Conservation (phyloP, 2,113 vertebrate genomes). For the Piprites chloris region DNA sequence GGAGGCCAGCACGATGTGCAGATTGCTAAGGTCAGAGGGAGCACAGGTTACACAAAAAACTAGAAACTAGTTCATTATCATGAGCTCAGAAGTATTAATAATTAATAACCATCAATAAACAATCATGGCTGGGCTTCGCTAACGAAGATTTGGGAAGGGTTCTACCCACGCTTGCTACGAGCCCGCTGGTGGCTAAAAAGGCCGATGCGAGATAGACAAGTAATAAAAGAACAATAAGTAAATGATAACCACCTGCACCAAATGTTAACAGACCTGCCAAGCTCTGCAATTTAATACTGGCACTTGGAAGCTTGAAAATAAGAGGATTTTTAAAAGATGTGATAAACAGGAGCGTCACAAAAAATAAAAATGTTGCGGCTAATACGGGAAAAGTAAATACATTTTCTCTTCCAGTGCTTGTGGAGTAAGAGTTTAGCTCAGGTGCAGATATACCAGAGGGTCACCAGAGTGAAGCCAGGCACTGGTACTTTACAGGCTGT, state of each 20-base stretch:
- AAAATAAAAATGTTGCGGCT: neutral
- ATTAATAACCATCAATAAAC: neutral
- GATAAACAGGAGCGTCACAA: neutral
- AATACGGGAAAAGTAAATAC: neutral
- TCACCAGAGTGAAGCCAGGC: too few species aligned
- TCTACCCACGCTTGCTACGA: too few species aligned
- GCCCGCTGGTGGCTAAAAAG: too few species aligned
- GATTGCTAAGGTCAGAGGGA: constrained; percentile 75
- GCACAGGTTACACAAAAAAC: neutral
- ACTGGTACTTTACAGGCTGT: fast-evolving
- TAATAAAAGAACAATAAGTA: too few species aligned
- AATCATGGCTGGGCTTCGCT: too few species aligned
- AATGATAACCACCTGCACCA: neutral
- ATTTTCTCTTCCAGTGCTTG: neutral
- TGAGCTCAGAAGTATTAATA: neutral
- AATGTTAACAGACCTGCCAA: neutral
- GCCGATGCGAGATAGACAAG: too few species aligned
- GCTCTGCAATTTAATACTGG: neutral
- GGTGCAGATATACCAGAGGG: fast-evolving
- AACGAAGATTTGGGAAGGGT: too few species aligned
- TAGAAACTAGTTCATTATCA: neutral
- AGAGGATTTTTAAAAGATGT: neutral
- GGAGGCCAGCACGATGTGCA: constrained; percentile 82
- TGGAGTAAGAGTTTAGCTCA: neutral
- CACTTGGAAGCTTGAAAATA: neutral